Conservation (phyloP, 2,888 invertebrate species). For the Zeuzera pyrina region DNA sequence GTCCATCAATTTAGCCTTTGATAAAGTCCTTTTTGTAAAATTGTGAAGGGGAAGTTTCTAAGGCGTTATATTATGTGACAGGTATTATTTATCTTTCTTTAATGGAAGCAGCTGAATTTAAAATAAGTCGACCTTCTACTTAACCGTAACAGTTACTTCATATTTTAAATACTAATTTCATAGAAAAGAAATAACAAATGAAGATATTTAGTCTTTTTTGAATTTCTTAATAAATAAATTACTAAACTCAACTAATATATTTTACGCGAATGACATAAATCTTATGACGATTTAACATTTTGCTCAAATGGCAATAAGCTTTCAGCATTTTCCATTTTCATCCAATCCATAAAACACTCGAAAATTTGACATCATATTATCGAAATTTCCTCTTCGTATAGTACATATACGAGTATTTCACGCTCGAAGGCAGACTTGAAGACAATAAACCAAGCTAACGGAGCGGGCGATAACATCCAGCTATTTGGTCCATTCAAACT, state of each 20-base stretch:
- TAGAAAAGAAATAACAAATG: too few species aligned
- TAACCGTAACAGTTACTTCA: too few species aligned
- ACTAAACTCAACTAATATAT: too few species aligned
- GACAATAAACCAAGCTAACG: conserved; percentile 51
- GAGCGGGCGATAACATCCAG: conserved; percentile 39
- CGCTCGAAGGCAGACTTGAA: conserved; percentile 30
- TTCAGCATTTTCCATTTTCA: too few species aligned
- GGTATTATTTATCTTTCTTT: conserved; percentile 14
- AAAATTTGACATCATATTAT: conserved; percentile 6
- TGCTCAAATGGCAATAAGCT: too few species aligned
- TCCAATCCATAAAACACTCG: background rate
- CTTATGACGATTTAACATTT: too few species aligned
- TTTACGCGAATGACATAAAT: too few species aligned
- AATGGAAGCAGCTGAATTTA: conserved; percentile 4
- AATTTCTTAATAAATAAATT: too few species aligned
- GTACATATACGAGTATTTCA: conserved; percentile 34
- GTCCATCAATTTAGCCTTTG: conserved; percentile 17
- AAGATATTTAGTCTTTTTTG: too few species aligned
- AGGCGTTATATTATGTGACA: conserved; percentile 11
- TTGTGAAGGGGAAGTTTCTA: conserved; percentile 11
- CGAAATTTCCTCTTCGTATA: conserved; percentile 19
- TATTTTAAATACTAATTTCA: too few species aligned
- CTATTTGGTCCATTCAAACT: conserved; percentile 49
- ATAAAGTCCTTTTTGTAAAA: conserved; percentile 13
- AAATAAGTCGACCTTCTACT: too few species aligned